Percentiles rank a stretch among this genome's conserved stretches.
These are phyloP conservation scores for Gobio occitaniae DNA, from an alignment of 2,797 vertebrate species.

Conservation along the genomic window DNA sequence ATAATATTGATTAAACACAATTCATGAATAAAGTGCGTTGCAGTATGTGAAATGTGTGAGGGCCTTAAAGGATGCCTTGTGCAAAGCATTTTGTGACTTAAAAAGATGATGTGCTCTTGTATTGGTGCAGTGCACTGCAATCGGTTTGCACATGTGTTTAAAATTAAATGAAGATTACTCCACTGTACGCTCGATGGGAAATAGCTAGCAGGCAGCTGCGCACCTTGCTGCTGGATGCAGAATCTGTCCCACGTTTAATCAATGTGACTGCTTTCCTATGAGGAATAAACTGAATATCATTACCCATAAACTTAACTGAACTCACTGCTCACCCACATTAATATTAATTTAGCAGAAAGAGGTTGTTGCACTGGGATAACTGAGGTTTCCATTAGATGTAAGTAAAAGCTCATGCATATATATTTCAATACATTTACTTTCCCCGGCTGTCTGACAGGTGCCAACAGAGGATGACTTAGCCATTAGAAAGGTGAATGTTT, in stretches of 20 bases:
- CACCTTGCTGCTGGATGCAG: conserved; percentile 73
- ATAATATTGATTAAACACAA: conserved; percentile 2
- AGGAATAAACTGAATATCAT: conserved; percentile 87
- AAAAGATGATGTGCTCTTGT: conserved; percentile 39
- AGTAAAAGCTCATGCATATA: conserved; percentile 80
- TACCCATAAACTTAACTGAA: conserved; percentile 85
- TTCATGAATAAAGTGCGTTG: conserved; percentile 36
- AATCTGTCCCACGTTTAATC: conserved; percentile 78
- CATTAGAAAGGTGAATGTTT: conserved; percentile 64
- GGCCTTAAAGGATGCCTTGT: conserved; percentile 3
- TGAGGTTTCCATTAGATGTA: conserved; percentile 78
- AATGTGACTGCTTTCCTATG: conserved; percentile 80
- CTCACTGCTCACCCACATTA: conserved; percentile 79
- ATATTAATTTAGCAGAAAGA: conserved; percentile 83
- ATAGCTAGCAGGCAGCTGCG: conserved; percentile 71
- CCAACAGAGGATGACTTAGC: conserved; percentile 70
- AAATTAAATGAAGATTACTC: conserved; percentile 50
- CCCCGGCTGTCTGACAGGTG: conserved; percentile 66
- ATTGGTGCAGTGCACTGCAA: conserved; percentile 51
- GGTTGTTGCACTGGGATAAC: conserved; percentile 74
- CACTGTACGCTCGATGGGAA: conserved; percentile 67
- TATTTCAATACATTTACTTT: conserved; percentile 68
- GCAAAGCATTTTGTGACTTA: conserved; percentile 41
- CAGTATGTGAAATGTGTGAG: conserved; percentile 9
- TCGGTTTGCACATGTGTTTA: conserved; percentile 38